These are phyloP conservation scores for Sebastes dallii DNA, from an alignment of 2,797 vertebrate genomes.

Conservation along the genomic window DNA sequence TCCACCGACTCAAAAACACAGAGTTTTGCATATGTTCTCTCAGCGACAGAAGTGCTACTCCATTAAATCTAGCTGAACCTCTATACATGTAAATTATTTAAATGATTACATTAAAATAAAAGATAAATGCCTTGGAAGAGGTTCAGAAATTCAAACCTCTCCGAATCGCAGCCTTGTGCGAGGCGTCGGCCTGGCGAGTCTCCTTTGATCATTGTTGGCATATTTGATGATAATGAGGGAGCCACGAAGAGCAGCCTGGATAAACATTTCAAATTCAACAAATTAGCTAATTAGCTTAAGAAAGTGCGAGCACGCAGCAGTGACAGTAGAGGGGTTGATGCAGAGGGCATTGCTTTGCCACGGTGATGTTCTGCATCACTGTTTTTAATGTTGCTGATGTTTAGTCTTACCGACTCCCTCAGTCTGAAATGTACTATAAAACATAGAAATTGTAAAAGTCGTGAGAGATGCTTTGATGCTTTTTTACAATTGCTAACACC, in stretches of 20 bases:
- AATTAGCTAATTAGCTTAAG: slow-evolving; percentile 17
- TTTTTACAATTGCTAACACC: too few relatives aligned
- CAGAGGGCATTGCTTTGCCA: background rate
- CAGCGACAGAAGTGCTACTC: background rate
- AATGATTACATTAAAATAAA: slow-evolving; percentile 24
- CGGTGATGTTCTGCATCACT: background rate
- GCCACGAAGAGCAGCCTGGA: background rate
- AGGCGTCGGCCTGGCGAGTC: background rate
- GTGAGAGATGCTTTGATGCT: too few relatives aligned
- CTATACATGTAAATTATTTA: slow-evolving; percentile 27
- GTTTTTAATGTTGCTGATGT: background rate
- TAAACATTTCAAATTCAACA: slow-evolving; percentile 37
- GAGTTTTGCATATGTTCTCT: background rate
- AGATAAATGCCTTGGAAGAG: slow-evolving; percentile 7
- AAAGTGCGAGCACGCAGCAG: background rate
- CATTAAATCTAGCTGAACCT: slow-evolving; percentile 19
- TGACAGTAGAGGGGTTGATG: background rate
- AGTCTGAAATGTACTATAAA: background rate
- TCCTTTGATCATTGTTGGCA: slow-evolving; percentile 29
- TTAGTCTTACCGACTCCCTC: background rate
- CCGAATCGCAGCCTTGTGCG: background rate
- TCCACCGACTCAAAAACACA: background rate
- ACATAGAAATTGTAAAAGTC: background rate
- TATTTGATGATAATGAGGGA: slow-evolving; percentile 28
- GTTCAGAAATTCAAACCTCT: background rate